Conservation (phyloP, 2,113 vertebrate genomes). For the Sakesphorus luctuosus region DNA sequence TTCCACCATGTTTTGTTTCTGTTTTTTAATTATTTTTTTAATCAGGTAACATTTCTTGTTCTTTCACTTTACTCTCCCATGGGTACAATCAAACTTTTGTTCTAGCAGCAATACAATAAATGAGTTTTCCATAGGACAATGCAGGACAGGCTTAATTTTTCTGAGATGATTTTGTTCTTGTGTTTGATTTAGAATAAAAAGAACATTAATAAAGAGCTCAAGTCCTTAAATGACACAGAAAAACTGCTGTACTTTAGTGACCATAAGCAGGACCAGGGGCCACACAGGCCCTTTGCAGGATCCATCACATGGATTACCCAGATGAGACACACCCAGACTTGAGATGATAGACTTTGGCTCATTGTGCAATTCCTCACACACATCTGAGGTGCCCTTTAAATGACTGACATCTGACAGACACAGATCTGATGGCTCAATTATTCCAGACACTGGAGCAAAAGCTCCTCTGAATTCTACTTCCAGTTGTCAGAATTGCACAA, state of each 20-base stretch:
- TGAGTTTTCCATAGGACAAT: neutral
- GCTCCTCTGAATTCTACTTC: slow-evolving; percentile 13
- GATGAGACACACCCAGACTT: neutral
- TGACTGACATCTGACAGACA: slow-evolving; percentile 65
- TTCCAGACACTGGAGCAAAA: neutral
- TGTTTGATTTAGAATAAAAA: neutral
- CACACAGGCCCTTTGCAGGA: neutral
- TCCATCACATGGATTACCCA: neutral
- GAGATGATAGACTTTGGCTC: slow-evolving; percentile 34
- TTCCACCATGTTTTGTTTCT: neutral
- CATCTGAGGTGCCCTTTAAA: slow-evolving; percentile 23
- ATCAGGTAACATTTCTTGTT: neutral
- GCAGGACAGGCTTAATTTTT: neutral
- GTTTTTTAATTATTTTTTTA: neutral
- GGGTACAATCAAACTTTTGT: neutral
- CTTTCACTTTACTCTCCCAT: neutral
- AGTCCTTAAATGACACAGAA: neutral
- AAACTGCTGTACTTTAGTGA: neutral
- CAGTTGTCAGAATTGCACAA: neutral
- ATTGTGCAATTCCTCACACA: neutral
- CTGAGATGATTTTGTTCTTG: neutral
- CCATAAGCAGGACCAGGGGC: neutral
- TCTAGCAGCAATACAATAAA: neutral
- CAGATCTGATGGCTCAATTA: slow-evolving; percentile 52
- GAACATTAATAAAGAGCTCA: neutral